Percentiles rank a stretch among this genome's conserved stretches.
These are phyloP conservation scores for Sciurus vulgaris DNA, from an alignment of 2,797 vertebrate genomes.

Conservation along the genomic window DNA sequence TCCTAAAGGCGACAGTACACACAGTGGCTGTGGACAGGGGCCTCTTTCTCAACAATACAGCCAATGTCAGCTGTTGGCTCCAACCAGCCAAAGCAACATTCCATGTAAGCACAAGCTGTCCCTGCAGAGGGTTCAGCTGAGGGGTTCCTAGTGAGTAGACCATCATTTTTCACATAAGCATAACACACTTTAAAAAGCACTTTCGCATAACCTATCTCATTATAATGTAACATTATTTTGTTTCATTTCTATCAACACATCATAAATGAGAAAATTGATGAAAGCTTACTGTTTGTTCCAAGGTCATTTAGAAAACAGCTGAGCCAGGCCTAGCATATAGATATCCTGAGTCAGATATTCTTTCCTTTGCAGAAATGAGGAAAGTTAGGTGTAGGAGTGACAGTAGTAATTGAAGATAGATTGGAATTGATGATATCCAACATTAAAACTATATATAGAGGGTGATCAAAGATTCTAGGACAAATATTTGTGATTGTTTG, in stretches of 20 bases:
- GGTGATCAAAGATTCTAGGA: neutral
- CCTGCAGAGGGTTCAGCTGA: conserved; percentile 4
- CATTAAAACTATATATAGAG: neutral
- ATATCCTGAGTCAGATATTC: neutral
- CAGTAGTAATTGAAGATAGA: neutral
- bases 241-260: conserved; percentile 38
- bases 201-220: neutral
- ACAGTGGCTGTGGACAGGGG: conserved; percentile 40
- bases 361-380: neutral
- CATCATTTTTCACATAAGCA: neutral
- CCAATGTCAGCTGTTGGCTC: conserved; percentile 55
- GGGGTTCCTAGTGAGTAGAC: neutral
- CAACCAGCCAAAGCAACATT: conserved; percentile 45
- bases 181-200: neutral
- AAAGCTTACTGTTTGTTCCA: neutral
- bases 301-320: conserved; percentile 49
- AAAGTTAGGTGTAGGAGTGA: neutral
- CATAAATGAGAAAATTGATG: conserved; percentile 7
- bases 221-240: neutral
- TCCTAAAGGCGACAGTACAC: conserved; percentile 20
- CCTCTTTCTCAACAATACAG: conserved; percentile 25
- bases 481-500: neutral
- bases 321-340: neutral
- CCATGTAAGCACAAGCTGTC: conserved; percentile 59
- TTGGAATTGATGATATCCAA: neutral